These are phyloP conservation scores for Fragum whitleyi DNA, from an alignment of 2,888 invertebrate species.

Conservation along the genomic window DNA sequence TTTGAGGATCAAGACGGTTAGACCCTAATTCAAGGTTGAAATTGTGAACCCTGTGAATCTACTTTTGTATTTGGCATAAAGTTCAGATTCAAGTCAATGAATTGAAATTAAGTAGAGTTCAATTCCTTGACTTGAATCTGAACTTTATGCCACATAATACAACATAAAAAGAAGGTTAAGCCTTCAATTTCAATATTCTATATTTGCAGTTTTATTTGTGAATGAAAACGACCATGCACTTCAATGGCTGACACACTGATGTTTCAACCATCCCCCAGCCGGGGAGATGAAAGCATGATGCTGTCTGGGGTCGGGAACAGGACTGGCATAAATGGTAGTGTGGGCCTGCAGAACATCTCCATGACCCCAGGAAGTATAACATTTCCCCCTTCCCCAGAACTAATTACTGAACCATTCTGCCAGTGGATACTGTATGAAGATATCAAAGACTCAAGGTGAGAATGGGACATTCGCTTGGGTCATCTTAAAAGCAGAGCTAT, in stretches of 20 bases:
- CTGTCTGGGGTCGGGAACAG: neutral
- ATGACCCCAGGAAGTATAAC: conserved; percentile 52
- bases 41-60: too few species aligned
- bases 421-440: conserved; percentile 78
- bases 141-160: too few species aligned
- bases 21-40: too few species aligned
- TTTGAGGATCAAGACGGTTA: too few species aligned
- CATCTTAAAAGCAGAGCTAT: neutral
- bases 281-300: neutral
- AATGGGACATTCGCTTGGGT: neutral
- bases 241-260: neutral
- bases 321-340: conserved; percentile 36
- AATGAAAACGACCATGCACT: neutral
- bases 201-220: too few species aligned
- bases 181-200: too few species aligned
- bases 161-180: too few species aligned
- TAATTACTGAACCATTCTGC: conserved; percentile 71
- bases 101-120: too few species aligned
- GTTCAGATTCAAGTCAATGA: too few species aligned
- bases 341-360: conserved; percentile 5
- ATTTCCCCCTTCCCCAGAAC: conserved; percentile 49
- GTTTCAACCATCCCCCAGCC: neutral
- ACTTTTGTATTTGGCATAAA: too few species aligned
- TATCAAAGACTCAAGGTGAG: conserved; percentile 71
- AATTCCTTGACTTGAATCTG: too few species aligned